Conservation (phyloP, 2,888 invertebrate genomes). For the Diplazon laetatorius region DNA sequence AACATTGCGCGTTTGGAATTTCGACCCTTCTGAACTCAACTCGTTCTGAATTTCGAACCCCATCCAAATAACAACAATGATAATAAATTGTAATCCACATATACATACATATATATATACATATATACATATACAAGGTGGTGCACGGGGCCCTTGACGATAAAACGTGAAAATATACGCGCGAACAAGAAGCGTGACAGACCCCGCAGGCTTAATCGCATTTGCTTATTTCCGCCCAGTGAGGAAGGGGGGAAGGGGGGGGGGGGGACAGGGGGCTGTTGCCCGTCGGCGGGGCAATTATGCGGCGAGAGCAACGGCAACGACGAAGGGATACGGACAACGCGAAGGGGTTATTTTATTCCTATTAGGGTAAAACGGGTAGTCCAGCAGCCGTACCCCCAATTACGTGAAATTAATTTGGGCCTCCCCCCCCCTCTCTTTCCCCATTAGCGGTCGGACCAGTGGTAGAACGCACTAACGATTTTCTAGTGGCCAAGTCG, state of each 20-base stretch:
- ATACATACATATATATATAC: constrained; percentile 12
- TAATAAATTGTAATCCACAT: constrained; percentile 41
- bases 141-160: constrained; percentile 48
- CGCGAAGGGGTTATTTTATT: constrained; percentile 80
- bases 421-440: too few relatives aligned
- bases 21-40: too few relatives aligned
- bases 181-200: constrained; percentile 77
- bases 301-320: constrained; percentile 50
- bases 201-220: constrained; percentile 77
- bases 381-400: constrained; percentile 72
- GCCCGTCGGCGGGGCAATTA: constrained; percentile 59
- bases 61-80: constrained; percentile 56
- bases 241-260: too few relatives aligned
- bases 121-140: constrained; percentile 18
- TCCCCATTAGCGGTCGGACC: constrained; percentile 78
- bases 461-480: constrained; percentile 72
- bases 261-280: constrained; percentile 13
- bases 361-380: constrained; percentile 81
- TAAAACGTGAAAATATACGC: constrained; percentile 62
- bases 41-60: too few relatives aligned
- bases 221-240: constrained; percentile 81
- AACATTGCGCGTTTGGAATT: too few relatives aligned
- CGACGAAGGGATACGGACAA: constrained; percentile 47
- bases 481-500: constrained; percentile 74
- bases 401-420: constrained; percentile 82